Evolutionary conservation across 2,113 vertebrate genomes (phyloP).

Genomic region (Scortum barcoo): DNA sequence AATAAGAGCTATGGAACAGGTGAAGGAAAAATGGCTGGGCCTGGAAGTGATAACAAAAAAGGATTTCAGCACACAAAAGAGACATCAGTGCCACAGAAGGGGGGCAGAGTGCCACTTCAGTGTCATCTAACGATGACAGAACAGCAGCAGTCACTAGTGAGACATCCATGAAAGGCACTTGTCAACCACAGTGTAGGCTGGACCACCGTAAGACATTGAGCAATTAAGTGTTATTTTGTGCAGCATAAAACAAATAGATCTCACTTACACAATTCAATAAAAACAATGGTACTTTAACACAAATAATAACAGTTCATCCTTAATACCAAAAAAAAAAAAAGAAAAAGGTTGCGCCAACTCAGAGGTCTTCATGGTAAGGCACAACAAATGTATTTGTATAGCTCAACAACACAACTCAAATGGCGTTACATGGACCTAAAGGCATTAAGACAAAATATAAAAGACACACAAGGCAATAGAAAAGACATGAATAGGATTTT

Average conservation of each 20-base stretch:
- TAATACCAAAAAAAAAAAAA: neutral
- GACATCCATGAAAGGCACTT: slow-evolving; percentile 23
- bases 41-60: slow-evolving; percentile 29
- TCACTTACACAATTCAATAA: neutral
- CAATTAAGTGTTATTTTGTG: neutral
- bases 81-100: slow-evolving; percentile 30
- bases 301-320: neutral
- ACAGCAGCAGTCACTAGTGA: slow-evolving; percentile 35
- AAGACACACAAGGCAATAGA: neutral
- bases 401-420: slow-evolving; percentile 1
- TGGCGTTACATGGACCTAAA: neutral
- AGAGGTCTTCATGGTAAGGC: too few relatives aligned
- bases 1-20: slow-evolving; percentile 21
- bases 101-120: slow-evolving; percentile 27
- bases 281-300: neutral
- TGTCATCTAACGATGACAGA: slow-evolving; percentile 49
- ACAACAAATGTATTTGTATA: neutral
- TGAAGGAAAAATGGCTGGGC: slow-evolving; percentile 19
- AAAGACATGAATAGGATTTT: neutral
- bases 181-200: slow-evolving; percentile 11
- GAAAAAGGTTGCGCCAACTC: neutral
- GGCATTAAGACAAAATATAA: neutral
- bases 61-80: slow-evolving; percentile 37
- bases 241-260: neutral
- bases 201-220: neutral